Conservation (phyloP, 2,888 invertebrate genomes). For the Blomia tropicalis region DNA sequence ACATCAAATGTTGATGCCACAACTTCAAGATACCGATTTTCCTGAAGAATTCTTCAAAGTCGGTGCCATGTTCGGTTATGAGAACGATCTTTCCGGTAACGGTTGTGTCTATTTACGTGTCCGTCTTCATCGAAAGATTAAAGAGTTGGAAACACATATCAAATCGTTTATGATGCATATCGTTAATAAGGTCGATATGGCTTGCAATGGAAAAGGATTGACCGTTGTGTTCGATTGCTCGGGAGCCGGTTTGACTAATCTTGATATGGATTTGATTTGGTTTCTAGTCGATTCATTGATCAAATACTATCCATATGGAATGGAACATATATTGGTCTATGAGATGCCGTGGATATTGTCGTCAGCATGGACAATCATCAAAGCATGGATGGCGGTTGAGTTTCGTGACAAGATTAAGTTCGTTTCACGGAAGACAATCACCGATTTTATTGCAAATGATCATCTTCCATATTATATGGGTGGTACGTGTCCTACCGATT, state of each 20-base stretch:
- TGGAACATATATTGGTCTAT: constrained; percentile 24
- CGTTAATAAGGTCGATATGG: constrained; percentile 18
- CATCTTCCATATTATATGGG: constrained; percentile 24
- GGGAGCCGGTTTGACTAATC: constrained; percentile 16
- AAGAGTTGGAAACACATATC: constrained; percentile 16
- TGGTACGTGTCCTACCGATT: constrained; percentile 12
- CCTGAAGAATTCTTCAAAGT: constrained; percentile 24
- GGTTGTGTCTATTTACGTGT: constrained; percentile 23
- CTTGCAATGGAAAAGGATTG: constrained; percentile 18
- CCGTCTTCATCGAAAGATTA: constrained; percentile 21
- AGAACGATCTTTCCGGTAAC: constrained; percentile 22
- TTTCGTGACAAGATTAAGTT: constrained; percentile 16
- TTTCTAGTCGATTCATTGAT: constrained; percentile 72
- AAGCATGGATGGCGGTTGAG: constrained; percentile 23
- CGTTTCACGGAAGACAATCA: constrained; percentile 16
- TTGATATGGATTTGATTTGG: constrained; percentile 73
- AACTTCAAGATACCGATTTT: constrained; percentile 14
- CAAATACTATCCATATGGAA: constrained; percentile 60
- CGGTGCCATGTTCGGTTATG: constrained; percentile 22
- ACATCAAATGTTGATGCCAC: constrained; percentile 20
- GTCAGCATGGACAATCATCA: constrained; percentile 21
- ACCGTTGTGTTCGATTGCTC: constrained; percentile 23
- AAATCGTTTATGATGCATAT: constrained; percentile 20
- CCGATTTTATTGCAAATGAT: constrained; percentile 16
- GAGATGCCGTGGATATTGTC: constrained; percentile 26